Evolutionary conservation across 1,140 invertebrate genomes (phyloP).

Genomic region (Drosophila santomea): DNA sequence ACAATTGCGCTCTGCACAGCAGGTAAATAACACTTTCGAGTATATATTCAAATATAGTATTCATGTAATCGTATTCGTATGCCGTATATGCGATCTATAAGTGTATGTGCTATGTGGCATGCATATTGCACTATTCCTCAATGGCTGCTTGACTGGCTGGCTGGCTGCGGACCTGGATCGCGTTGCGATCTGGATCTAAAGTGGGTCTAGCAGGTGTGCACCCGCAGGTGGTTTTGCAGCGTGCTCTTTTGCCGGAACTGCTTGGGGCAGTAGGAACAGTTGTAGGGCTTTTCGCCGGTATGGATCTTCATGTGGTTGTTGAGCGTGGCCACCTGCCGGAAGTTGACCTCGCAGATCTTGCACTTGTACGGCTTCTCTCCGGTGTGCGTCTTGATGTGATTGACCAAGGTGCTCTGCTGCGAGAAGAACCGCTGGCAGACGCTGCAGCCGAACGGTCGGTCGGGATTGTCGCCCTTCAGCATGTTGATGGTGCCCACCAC

Average conservation of each 20-base stretch:
- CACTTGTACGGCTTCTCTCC: slow-evolving; percentile 84
- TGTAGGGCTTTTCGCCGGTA: slow-evolving; percentile 84
- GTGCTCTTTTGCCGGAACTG: slow-evolving; percentile 84
- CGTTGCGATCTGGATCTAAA: slow-evolving; percentile 12
- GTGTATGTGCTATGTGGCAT: slow-evolving; percentile 57
- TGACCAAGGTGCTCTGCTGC: slow-evolving; percentile 82
- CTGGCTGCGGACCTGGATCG: slow-evolving; percentile 37
- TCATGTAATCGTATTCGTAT: slow-evolving; percentile 57
- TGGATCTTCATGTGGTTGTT: slow-evolving; percentile 85
- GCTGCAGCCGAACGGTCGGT: slow-evolving; percentile 83
- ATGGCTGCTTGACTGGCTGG: slow-evolving; percentile 63
- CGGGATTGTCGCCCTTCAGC: slow-evolving; percentile 79
- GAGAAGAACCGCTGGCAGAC: slow-evolving; percentile 82
- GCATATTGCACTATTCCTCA: slow-evolving; percentile 76
- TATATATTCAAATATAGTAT: slow-evolving; percentile 74
- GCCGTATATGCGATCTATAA: slow-evolving; percentile 48
- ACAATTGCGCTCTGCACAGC: slow-evolving; percentile 84
- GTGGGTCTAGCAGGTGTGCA: slow-evolving; percentile 74
- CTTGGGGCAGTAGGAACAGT: slow-evolving; percentile 84
- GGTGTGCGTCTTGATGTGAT: slow-evolving; percentile 84
- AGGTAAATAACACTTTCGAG: slow-evolving; percentile 83
- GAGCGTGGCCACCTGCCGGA: slow-evolving; percentile 82
- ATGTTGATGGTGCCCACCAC: slow-evolving; percentile 73
- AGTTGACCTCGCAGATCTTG: slow-evolving; percentile 81
- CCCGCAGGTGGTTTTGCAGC: slow-evolving; percentile 81